A percentile compares a stretch with the other conserved stretches of the same genome.
Evolutionary conservation across 2,888 invertebrate genomes (phyloP).

Genomic region (Drosophila bunnanda): DNA sequence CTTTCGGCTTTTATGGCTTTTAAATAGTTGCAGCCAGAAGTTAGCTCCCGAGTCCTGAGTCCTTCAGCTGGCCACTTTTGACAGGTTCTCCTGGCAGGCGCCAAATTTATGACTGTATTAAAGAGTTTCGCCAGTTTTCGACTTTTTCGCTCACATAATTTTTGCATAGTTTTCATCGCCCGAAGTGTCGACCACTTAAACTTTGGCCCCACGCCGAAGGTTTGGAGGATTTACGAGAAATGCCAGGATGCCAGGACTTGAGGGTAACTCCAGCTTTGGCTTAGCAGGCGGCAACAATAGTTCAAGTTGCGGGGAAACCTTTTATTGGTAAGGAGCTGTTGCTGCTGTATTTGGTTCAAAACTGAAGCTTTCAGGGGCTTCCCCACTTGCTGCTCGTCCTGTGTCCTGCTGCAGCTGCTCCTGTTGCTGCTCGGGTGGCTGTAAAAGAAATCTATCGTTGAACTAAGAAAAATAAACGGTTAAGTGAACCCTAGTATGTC

Average conservation of each 20-base stretch:
- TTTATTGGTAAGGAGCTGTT: neutral
- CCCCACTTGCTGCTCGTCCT: neutral
- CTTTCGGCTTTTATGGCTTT: conserved; percentile 79
- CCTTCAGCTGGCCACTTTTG: conserved; percentile 48
- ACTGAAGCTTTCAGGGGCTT: neutral
- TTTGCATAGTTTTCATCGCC: conserved; percentile 71
- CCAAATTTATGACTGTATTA: conserved; percentile 80
- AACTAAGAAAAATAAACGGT: no score
- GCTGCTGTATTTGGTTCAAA: neutral
- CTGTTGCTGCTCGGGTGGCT: neutral
- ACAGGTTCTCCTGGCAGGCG: conserved; percentile 61
- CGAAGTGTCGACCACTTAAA: conserved; percentile 37
- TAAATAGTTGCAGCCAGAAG: conserved; percentile 71
- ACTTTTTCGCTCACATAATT: conserved; percentile 61
- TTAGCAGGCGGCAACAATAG: neutral
- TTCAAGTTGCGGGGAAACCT: conserved; percentile 6
- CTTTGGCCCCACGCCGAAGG: conserved; percentile 6
- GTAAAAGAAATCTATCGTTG: neutral
- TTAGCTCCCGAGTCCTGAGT: conserved; percentile 8
- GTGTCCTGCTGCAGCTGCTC: neutral
- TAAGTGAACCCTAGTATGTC: neutral
- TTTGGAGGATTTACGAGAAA: neutral
- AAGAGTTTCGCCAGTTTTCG: conserved; percentile 54
- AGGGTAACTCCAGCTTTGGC: neutral
- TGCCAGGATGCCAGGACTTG: neutral